A percentile compares a stretch with the other conserved stretches of the same genome.
These are phyloP conservation scores for Apamea crenata DNA, from an alignment of 2,888 invertebrate species.

Conservation along the genomic window DNA sequence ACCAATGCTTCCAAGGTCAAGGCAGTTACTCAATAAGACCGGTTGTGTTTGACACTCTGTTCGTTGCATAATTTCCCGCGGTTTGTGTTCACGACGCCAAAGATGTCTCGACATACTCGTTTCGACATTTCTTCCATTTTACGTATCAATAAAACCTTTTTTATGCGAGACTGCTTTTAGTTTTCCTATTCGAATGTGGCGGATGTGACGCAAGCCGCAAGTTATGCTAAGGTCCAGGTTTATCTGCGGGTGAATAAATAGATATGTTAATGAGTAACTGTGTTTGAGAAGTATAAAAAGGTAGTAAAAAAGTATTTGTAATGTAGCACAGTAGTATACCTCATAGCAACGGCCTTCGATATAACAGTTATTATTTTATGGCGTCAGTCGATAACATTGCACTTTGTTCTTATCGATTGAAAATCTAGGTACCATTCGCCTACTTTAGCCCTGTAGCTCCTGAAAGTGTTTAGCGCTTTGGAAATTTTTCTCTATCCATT, in stretches of 20 bases:
- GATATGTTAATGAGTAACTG: conserved; percentile 16
- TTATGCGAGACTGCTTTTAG: conserved; percentile 38
- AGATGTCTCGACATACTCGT: conserved; percentile 50
- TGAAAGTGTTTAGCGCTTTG: not conserved
- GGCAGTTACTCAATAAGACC: conserved; percentile 82
- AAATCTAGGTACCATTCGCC: conserved; percentile 17
- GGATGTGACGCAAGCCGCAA: conserved; percentile 22
- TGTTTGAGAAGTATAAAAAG: conserved; percentile 17
- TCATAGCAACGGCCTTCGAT: conserved; percentile 40
- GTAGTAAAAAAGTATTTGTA: conserved; percentile 22
- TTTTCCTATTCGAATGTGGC: conserved; percentile 33
- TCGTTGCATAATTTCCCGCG: conserved; percentile 82
- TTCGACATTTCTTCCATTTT: conserved; percentile 41
- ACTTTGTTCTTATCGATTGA: conserved; percentile 45
- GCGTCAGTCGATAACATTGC: conserved; percentile 46
- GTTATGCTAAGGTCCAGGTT: conserved; percentile 14
- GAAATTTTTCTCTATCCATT: not conserved
- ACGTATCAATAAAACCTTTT: conserved; percentile 45
- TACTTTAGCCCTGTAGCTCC: not conserved
- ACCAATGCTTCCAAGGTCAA: conserved; percentile 80
- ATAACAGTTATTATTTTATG: conserved; percentile 27
- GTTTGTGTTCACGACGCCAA: conserved; percentile 63
- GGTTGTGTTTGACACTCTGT: conserved; percentile 76
- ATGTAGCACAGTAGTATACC: conserved; percentile 21
- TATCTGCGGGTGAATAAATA: conserved; percentile 19